Conservation (phyloP, 2,797 vertebrate genomes). For the Tragopan temminckii region DNA sequence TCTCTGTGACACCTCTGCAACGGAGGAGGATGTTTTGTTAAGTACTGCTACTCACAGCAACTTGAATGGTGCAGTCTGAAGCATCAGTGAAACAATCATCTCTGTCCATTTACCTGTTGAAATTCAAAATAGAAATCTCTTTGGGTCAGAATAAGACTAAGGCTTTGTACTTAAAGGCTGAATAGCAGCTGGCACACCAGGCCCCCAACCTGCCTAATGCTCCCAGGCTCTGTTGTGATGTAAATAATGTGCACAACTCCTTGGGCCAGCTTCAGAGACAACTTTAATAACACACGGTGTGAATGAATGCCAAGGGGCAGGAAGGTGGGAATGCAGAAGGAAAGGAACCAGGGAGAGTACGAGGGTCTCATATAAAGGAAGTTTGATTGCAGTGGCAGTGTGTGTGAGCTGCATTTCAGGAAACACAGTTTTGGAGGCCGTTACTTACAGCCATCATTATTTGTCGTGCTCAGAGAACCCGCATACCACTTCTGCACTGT, state of each 20-base stretch:
- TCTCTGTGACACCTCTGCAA: neutral
- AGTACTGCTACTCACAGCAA: neutral
- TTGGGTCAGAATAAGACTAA: neutral
- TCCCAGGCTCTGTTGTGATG: conserved; percentile 36
- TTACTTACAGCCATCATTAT: neutral
- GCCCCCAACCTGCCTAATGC: neutral
- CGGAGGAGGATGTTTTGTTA: neutral
- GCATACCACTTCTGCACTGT: neutral
- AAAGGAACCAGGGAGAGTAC: neutral
- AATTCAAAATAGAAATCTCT: conserved; percentile 54
- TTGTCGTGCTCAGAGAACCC: neutral
- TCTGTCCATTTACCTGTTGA: neutral
- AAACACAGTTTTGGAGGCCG: neutral
- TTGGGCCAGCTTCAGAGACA: conserved; percentile 48
- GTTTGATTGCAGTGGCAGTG: neutral
- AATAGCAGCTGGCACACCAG: conserved; percentile 23
- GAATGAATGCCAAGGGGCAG: conserved; percentile 47
- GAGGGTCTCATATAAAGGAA: neutral
- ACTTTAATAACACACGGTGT: conserved; percentile 8
- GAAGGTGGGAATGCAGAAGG: conserved; percentile 28
- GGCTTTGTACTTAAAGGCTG: conserved; percentile 14
- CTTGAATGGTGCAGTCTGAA: neutral
- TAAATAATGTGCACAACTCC: conserved; percentile 48
- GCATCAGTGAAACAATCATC: neutral
- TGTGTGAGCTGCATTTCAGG: neutral